These are phyloP conservation scores for Leptinotarsa juncta DNA, from an alignment of 2,888 invertebrate genomes.

Conservation along the genomic window DNA sequence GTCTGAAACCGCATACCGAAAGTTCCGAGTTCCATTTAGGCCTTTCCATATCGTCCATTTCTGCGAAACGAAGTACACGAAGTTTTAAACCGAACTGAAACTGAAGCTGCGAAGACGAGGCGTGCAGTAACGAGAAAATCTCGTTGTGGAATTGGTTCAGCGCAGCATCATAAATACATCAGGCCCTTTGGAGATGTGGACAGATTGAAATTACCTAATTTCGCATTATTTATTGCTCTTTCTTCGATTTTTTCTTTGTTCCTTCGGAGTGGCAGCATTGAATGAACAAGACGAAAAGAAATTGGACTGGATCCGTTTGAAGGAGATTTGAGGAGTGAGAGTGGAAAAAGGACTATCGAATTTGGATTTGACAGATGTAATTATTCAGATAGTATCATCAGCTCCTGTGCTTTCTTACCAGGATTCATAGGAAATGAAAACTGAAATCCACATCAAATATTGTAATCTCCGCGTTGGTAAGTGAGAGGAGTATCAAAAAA, in stretches of 20 bases:
- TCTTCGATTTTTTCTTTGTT: conserved; percentile 15
- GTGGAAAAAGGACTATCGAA: neutral
- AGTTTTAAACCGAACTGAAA: conserved; percentile 33
- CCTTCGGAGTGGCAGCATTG: neutral
- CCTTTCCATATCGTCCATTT: neutral
- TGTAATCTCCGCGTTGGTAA: too few relatives aligned
- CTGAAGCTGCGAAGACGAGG: conserved; percentile 31
- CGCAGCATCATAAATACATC: conserved; percentile 41
- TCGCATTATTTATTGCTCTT: conserved; percentile 30
- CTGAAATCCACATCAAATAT: too few relatives aligned
- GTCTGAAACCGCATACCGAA: conserved; percentile 8
- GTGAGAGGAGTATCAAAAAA: too few relatives aligned
- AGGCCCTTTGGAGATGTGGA: conserved; percentile 35
- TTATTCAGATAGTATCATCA: neutral
- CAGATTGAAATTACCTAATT: conserved; percentile 37
- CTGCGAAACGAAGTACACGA: conserved; percentile 27
- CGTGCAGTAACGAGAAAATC: conserved; percentile 32
- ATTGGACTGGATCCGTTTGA: neutral
- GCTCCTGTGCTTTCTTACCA: neutral
- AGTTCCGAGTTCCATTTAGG: conserved; percentile 1
- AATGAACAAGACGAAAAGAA: neutral
- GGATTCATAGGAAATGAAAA: too few relatives aligned
- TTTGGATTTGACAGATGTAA: neutral
- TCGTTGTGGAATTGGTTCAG: conserved; percentile 37
- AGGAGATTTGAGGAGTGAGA: neutral